Conservation (phyloP, 2,888 invertebrate genomes). For the Elegia similella region DNA sequence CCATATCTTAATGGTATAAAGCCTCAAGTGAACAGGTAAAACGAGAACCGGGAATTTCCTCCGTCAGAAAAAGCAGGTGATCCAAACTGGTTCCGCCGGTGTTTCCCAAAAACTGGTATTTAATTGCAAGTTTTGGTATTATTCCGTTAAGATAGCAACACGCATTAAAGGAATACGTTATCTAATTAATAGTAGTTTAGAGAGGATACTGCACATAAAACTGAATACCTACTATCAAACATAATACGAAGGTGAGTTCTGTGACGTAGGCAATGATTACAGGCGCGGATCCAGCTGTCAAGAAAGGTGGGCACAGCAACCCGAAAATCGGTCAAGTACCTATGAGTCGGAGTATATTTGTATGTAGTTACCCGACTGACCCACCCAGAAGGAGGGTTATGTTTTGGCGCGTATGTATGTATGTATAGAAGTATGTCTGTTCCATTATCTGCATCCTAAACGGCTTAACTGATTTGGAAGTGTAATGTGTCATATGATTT, state of each 20-base stretch:
- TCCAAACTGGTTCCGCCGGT: constrained; percentile 10
- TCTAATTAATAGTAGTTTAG: neutral
- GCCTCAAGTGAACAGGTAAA: constrained; percentile 1
- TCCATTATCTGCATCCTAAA: no score
- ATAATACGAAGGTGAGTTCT: neutral
- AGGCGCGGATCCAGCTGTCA: no score
- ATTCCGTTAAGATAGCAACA: neutral
- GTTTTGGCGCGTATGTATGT: no score
- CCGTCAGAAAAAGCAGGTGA: constrained; percentile 22
- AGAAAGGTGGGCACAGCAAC: no score
- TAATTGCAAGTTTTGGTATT: constrained; percentile 4
- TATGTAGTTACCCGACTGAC: no score
- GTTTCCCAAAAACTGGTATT: constrained; percentile 15
- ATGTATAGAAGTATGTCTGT: no score
- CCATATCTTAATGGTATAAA: constrained; percentile 12
- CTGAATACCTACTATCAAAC: neutral
- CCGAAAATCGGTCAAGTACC: no score
- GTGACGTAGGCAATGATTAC: no score
- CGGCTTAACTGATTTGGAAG: no score
- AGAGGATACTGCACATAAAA: neutral
- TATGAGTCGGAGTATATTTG: no score
- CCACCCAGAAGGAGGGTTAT: no score
- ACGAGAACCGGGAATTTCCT: constrained; percentile 14
- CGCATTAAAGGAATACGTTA: neutral
- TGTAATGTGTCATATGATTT: no score